These are phyloP conservation scores for Drosophila neocordata DNA, from an alignment of 1,140 invertebrate genomes.

Conservation along the genomic window DNA sequence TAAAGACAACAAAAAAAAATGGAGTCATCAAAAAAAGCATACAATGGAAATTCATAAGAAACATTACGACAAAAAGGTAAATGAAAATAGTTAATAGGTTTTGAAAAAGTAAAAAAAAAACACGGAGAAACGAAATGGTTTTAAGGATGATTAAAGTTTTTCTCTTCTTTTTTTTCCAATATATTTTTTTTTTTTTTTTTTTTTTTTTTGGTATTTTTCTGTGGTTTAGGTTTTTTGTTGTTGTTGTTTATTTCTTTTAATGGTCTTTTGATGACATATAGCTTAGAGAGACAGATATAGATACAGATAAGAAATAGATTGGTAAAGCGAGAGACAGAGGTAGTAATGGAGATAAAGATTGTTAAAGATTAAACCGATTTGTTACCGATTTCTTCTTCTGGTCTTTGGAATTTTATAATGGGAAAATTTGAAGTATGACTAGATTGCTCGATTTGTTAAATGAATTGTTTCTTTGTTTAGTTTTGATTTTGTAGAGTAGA, in stretches of 20 bases:
- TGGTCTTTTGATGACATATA: background rate
- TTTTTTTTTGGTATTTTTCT: background rate
- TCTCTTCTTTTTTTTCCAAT: background rate
- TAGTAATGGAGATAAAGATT: slow-evolving; percentile 30
- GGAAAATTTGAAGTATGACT: slow-evolving; percentile 54
- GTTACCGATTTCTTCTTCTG: slow-evolving; percentile 54
- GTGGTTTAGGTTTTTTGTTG: slow-evolving; percentile 4
- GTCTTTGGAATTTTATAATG: slow-evolving; percentile 52
- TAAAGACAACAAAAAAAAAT: background rate
- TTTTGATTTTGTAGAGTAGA: background rate
- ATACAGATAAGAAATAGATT: slow-evolving; percentile 60
- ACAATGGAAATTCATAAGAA: background rate
- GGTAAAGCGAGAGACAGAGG: slow-evolving; percentile 54
- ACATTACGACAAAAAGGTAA: background rate
- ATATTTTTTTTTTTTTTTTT: background rate
- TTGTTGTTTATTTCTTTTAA: background rate
- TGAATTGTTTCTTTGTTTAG: slow-evolving; percentile 13
- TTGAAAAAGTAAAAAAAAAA: slow-evolving; percentile 15
- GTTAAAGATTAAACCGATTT: slow-evolving; percentile 31
- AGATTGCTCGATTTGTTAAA: slow-evolving; percentile 46
- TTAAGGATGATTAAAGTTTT: slow-evolving; percentile 1
- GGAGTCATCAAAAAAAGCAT: background rate
- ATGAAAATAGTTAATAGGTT: slow-evolving; percentile 2
- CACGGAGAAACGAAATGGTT: slow-evolving; percentile 45
- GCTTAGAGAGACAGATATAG: slow-evolving; percentile 43